phyloP scores from a whole-genome alignment of 2,113 vertebrate species.

The Anas platyrhynchos region DNA sequence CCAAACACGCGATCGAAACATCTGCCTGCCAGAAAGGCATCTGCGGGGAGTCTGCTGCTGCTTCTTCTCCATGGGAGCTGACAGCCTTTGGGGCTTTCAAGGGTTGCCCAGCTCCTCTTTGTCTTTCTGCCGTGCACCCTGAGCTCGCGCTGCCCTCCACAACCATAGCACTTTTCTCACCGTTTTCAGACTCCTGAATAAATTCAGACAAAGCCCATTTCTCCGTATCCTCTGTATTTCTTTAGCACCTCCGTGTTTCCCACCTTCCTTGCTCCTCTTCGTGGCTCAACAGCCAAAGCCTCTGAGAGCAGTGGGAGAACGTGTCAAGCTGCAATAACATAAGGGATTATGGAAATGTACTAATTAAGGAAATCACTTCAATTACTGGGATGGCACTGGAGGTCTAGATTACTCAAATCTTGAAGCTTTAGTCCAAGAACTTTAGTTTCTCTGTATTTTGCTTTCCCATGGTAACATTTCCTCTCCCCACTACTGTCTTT shows the following conservation, averaged over 20 bases:
- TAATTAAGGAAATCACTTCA: neutral
- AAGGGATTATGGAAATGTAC: neutral
- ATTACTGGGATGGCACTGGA: neutral
- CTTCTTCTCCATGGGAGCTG: neutral
- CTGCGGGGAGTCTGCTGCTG: neutral
- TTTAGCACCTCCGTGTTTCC: neutral
- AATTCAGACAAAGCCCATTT: neutral
- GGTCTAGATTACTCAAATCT: neutral
- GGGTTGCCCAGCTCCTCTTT: accelerated
- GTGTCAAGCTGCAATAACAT: neutral
- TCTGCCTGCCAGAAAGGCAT: neutral
- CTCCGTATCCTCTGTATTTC: neutral
- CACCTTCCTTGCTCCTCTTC: neutral
- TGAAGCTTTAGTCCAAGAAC: neutral
- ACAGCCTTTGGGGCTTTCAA: neutral
- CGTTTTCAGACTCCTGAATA: neutral
- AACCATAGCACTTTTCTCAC: neutral
- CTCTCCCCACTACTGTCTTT: neutral
- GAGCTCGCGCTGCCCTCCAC: neutral
- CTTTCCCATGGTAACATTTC: neutral
- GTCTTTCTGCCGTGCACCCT: neutral
- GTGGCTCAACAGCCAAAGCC: neutral
- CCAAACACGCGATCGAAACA: neutral
- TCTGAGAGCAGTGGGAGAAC: neutral
- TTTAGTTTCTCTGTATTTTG: neutral